phyloP scores from a whole-genome alignment of 1,140 invertebrate species.

The Sinella curviseta region DNA sequence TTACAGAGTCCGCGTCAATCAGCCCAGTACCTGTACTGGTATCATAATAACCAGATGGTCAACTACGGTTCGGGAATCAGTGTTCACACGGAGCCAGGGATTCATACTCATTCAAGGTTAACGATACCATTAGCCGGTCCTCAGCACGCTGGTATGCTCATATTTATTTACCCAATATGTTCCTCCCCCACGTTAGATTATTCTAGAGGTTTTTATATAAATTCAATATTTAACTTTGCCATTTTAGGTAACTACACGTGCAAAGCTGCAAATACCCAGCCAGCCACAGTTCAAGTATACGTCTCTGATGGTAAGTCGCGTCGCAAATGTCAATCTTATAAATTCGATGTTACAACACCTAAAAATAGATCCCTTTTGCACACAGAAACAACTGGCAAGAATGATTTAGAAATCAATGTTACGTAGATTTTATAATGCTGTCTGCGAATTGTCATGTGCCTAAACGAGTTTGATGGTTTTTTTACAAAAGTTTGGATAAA shows the following conservation, averaged over 20 bases:
- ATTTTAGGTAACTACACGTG: slow-evolving; percentile 55
- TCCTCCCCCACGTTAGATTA: too few species aligned
- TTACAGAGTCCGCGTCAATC: slow-evolving; percentile 43
- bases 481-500: too few species aligned
- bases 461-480: too few species aligned
- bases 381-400: too few species aligned
- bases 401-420: too few species aligned
- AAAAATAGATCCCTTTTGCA: too few species aligned
- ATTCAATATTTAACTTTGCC: slow-evolving; percentile 25
- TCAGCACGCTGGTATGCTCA: slow-evolving; percentile 41
- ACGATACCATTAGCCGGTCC: slow-evolving; percentile 34
- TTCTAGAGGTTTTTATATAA: neutral
- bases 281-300: slow-evolving; percentile 55
- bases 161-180: neutral
- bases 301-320: slow-evolving; percentile 47
- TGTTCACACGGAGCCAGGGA: slow-evolving; percentile 48
- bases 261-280: slow-evolving; percentile 57
- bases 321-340: neutral
- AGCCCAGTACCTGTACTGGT: slow-evolving; percentile 52
- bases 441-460: too few species aligned
- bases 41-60: slow-evolving; percentile 53
- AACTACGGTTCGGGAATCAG: slow-evolving; percentile 48
- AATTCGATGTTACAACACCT: too few species aligned
- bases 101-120: slow-evolving; percentile 50
- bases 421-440: too few species aligned